A percentile compares a stretch with the other conserved stretches of the same genome.
Conservation (phyloP, 1,140 invertebrate species). For the Drosophila repleta region DNA sequence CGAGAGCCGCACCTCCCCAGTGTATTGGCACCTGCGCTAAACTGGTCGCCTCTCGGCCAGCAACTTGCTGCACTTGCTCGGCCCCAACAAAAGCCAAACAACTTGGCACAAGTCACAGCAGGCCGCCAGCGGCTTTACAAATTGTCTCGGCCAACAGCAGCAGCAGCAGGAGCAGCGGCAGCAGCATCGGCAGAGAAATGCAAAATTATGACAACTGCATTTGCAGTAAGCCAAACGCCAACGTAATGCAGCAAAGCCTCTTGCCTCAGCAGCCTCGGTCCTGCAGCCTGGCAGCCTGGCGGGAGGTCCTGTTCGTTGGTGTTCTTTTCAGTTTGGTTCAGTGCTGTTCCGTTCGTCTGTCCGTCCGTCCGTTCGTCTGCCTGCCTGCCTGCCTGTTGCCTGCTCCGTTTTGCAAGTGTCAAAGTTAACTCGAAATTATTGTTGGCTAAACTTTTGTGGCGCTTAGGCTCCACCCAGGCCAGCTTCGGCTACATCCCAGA, state of each 20-base stretch:
- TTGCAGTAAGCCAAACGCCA: constrained; percentile 66
- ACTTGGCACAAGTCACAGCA: constrained; percentile 76
- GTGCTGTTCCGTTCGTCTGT: constrained; percentile 14
- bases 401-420: constrained; percentile 74
- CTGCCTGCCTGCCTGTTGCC: constrained; percentile 32
- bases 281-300: no score
- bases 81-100: constrained; percentile 68
- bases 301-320: constrained; percentile 16
- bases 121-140: constrained; percentile 60
- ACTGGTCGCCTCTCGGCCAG: constrained; percentile 60
- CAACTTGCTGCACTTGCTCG: constrained; percentile 41
- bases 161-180: constrained; percentile 16
- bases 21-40: constrained; percentile 49
- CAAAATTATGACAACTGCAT: constrained; percentile 81
- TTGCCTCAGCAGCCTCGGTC: constrained; percentile 3
- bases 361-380: no score
- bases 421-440: constrained; percentile 82
- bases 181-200: constrained; percentile 53
- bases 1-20: constrained; percentile 13
- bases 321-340: constrained; percentile 9
- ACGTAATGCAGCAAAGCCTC: constrained; percentile 28
- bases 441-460: constrained; percentile 81
- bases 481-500: constrained; percentile 20
- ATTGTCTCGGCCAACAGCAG: constrained; percentile 45
- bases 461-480: constrained; percentile 48